Percentiles rank a stretch among this genome's conserved stretches.
These are phyloP conservation scores for Harlomillsia oculata DNA, from an alignment of 1,140 invertebrate species.

Conservation along the genomic window DNA sequence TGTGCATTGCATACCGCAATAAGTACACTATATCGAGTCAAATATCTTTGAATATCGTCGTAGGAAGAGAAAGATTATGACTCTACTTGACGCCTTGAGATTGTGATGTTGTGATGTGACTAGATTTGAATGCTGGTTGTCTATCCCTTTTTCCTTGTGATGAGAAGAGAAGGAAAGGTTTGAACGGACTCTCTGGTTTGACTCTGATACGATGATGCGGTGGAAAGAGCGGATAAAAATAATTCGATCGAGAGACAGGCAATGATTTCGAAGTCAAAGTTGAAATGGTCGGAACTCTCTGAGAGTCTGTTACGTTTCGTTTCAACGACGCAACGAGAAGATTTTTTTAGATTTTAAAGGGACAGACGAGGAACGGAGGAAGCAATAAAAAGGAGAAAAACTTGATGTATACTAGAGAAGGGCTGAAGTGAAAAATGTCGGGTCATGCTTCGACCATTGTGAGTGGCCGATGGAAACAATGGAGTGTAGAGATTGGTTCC, in stretches of 20 bases:
- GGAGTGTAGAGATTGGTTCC: conserved; percentile 32
- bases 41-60: too few species aligned
- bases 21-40: too few species aligned
- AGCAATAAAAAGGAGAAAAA: neutral
- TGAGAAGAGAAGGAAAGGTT: too few species aligned
- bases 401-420: neutral
- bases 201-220: neutral
- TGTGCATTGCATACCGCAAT: too few species aligned
- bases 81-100: too few species aligned
- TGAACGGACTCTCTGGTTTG: neutral
- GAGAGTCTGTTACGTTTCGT: neutral
- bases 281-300: neutral
- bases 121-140: too few species aligned
- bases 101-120: too few species aligned
- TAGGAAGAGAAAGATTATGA: too few species aligned
- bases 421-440: conserved; percentile 25
- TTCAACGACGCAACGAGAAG: neutral
- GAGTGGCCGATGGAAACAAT: conserved; percentile 27
- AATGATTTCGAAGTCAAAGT: conserved; percentile 10
- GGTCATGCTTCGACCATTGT: conserved; percentile 31
- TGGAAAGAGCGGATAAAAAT: neutral
- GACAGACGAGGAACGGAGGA: too few species aligned
- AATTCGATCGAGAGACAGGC: neutral
- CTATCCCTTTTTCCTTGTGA: too few species aligned
- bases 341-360: too few species aligned